phyloP scores from a whole-genome alignment of 1,140 invertebrate genomes.

The Pararge aegeria region DNA sequence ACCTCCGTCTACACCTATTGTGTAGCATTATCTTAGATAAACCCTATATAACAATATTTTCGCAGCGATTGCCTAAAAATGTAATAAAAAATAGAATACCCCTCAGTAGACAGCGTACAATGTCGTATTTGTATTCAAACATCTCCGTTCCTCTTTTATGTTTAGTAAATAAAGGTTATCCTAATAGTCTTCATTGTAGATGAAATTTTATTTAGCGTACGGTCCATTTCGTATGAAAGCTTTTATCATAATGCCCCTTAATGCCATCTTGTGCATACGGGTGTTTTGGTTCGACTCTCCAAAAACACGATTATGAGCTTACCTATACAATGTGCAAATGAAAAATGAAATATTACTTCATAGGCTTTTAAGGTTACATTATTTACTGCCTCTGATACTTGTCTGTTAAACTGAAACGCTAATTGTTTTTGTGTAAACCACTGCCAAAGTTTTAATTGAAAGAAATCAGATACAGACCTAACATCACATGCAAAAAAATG shows the following conservation, averaged over 20 bases:
- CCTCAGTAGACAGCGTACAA: not conserved
- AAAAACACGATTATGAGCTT: not conserved
- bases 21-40: too few species aligned
- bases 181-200: not conserved
- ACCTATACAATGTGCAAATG: not conserved
- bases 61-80: too few species aligned
- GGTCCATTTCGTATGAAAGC: not conserved
- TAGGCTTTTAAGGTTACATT: too few species aligned
- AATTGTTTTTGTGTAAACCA: too few species aligned
- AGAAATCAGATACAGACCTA: too few species aligned
- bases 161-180: slow-evolving; percentile 7
- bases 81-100: not conserved
- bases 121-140: slow-evolving; percentile 1
- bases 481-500: too few species aligned
- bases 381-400: too few species aligned
- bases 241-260: not conserved
- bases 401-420: too few species aligned
- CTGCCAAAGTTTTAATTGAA: too few species aligned
- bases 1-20: too few species aligned
- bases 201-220: slow-evolving; percentile 2
- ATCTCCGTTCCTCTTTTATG: not conserved
- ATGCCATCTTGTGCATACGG: not conserved
- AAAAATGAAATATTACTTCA: too few species aligned
- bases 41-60: too few species aligned
- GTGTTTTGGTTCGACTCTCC: not conserved